phyloP scores from a whole-genome alignment of 2,888 invertebrate species.

The Orchesella flavescens region DNA sequence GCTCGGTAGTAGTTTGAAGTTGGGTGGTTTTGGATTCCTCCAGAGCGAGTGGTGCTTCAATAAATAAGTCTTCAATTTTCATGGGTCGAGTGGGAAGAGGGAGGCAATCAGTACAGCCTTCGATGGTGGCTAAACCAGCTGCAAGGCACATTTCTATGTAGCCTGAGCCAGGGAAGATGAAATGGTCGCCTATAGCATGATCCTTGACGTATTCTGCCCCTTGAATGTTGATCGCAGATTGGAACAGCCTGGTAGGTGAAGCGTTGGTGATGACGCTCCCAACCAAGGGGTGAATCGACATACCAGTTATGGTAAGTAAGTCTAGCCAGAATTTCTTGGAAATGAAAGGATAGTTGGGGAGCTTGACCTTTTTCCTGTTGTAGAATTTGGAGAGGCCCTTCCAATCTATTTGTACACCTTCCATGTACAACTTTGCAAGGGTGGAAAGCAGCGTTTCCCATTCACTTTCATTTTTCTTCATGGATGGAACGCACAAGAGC shows the following conservation, averaged over 20 bases:
- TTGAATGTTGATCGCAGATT: constrained; percentile 18
- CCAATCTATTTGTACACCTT: constrained; percentile 41
- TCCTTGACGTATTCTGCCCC: constrained; percentile 35
- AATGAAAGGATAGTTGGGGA: constrained; percentile 58
- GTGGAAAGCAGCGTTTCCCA: constrained; percentile 35
- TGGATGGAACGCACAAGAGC: constrained; percentile 15
- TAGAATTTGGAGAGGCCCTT: constrained; percentile 29
- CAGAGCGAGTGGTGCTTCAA: constrained; percentile 33
- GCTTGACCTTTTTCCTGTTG: neutral
- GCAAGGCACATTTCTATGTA: constrained; percentile 54
- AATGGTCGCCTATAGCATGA: constrained; percentile 31
- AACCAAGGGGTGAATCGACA: constrained; percentile 43
- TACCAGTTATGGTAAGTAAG: neutral
- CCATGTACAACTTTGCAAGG: constrained; percentile 28
- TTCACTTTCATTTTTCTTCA: constrained; percentile 19
- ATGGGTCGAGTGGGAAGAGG: constrained; percentile 27
- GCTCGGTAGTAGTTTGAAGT: constrained; percentile 33
- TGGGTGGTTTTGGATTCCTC: constrained; percentile 5
- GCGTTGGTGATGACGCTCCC: constrained; percentile 42
- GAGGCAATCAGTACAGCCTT: constrained; percentile 15
- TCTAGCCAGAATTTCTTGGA: constrained; percentile 42
- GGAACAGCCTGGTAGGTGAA: constrained; percentile 28
- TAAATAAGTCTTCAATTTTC: constrained; percentile 32
- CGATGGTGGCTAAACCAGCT: constrained; percentile 34
- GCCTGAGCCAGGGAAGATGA: constrained; percentile 46